Evolutionary conservation across 1,140 invertebrate genomes (phyloP).

Genomic region (Zaprionus gabonicus): DNA sequence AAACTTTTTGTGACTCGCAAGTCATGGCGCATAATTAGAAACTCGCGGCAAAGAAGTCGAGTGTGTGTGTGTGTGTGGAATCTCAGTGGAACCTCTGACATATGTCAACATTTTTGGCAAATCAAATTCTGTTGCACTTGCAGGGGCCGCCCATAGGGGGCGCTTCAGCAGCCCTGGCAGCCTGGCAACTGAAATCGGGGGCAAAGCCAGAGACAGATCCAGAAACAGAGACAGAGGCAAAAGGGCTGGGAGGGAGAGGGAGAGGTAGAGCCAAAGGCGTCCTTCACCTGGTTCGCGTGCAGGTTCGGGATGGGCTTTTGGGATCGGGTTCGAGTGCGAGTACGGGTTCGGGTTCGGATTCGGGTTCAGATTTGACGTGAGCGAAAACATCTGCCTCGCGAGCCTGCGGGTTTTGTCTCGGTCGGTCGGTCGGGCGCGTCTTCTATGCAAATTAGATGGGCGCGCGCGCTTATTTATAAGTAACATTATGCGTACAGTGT

Average conservation of each 20-base stretch:
- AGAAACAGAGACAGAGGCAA: too few species aligned
- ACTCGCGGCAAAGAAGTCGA: not conserved
- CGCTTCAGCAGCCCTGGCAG: not conserved
- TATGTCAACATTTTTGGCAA: constrained; percentile 20
- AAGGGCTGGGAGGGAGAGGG: too few species aligned
- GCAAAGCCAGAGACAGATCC: not conserved
- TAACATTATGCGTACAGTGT: constrained; percentile 69
- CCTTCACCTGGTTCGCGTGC: constrained; percentile 28
- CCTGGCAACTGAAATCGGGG: constrained; percentile 14
- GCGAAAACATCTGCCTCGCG: constrained; percentile 69
- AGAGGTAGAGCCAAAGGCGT: not conserved
- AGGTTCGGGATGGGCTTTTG: constrained; percentile 2
- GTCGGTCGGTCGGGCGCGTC: constrained; percentile 22
- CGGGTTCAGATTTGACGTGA: constrained; percentile 40
- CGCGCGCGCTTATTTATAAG: constrained; percentile 73
- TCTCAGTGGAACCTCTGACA: constrained; percentile 3
- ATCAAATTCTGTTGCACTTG: constrained; percentile 28
- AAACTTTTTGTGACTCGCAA: too few species aligned
- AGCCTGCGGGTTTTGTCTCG: constrained; percentile 50
- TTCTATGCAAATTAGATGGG: constrained; percentile 77
- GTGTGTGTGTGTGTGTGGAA: not conserved
- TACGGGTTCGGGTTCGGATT: constrained; percentile 15
- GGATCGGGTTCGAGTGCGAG: constrained; percentile 2
- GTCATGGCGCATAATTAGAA: too few species aligned
- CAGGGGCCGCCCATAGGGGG: constrained; percentile 27